Percentiles rank a stretch among this genome's conserved stretches.
phyloP scores from a whole-genome alignment of 1,140 invertebrate genomes.

The Oedothorax gibbosus region DNA sequence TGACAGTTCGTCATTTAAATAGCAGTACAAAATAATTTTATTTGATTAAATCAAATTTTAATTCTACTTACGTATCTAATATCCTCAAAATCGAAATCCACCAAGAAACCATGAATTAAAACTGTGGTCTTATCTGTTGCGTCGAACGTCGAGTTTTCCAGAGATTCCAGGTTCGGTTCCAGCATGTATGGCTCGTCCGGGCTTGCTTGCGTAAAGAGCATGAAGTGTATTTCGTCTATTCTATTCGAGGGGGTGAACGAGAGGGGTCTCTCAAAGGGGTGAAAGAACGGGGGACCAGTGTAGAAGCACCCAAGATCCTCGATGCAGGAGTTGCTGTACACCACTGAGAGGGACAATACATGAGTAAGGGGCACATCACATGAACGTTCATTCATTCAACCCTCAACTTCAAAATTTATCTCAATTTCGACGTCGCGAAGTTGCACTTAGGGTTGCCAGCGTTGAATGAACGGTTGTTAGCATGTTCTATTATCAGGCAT shows the following conservation, averaged over 20 bases:
- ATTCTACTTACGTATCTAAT: background rate
- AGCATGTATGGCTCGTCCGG: background rate
- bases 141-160: slow-evolving; percentile 7
- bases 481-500: too few relatives aligned
- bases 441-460: too few relatives aligned
- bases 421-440: too few relatives aligned
- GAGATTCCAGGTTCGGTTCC: background rate
- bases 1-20: too few relatives aligned
- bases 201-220: background rate
- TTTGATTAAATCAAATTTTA: too few relatives aligned
- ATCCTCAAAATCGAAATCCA: background rate
- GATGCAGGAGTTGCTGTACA: slow-evolving; percentile 9
- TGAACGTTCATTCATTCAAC: too few relatives aligned
- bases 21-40: too few relatives aligned
- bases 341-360: background rate
- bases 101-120: slow-evolving; percentile 9
- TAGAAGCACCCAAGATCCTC: slow-evolving; percentile 15
- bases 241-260: background rate
- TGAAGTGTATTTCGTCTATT: background rate
- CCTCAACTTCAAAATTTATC: too few relatives aligned
- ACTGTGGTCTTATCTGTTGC: background rate
- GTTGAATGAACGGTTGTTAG: too few relatives aligned
- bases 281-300: slow-evolving; percentile 18
- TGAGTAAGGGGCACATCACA: too few relatives aligned
- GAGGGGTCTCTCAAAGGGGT: slow-evolving; percentile 4